Conservation (phyloP, 2,888 invertebrate genomes). For the Nematopogon swammerdamellus region DNA sequence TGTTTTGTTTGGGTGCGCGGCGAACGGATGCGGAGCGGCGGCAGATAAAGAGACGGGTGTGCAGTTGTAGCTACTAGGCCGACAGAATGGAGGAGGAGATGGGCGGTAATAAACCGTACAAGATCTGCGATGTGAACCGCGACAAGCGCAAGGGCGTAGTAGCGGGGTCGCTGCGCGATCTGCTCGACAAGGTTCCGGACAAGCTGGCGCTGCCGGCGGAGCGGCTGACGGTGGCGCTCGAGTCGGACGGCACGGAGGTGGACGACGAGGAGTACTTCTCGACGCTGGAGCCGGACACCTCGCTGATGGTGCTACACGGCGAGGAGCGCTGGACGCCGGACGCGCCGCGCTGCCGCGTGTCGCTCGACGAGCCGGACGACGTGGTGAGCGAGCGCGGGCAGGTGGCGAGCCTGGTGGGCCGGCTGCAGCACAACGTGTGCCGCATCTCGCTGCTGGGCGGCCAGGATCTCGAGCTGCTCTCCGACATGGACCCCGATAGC, state of each 20-base stretch:
- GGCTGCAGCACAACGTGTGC: conserved; percentile 76
- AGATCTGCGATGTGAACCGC: conserved; percentile 75
- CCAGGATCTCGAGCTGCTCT: conserved; percentile 77
- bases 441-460: conserved; percentile 83
- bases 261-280: conserved; percentile 95
- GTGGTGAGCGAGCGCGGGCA: conserved; percentile 53
- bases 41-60: not conserved
- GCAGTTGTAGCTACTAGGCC: too few species aligned
- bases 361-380: conserved; percentile 59
- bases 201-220: conserved; percentile 64
- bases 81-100: conserved; percentile 54
- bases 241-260: conserved; percentile 92
- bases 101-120: conserved; percentile 67
- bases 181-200: conserved; percentile 71
- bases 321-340: conserved; percentile 73
- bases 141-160: conserved; percentile 82
- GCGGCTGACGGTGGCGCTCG: conserved; percentile 78
- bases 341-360: conserved; percentile 60
- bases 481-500: conserved; percentile 89
- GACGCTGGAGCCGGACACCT: conserved; percentile 84
- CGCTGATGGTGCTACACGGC: conserved; percentile 75
- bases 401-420: conserved; percentile 72
- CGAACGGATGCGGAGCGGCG: too few species aligned
- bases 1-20: too few species aligned
- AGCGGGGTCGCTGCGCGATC: conserved; percentile 73